Evolutionary conservation across 2,888 invertebrate genomes (phyloP).

Genomic region (Barypeithes pellucidus): DNA sequence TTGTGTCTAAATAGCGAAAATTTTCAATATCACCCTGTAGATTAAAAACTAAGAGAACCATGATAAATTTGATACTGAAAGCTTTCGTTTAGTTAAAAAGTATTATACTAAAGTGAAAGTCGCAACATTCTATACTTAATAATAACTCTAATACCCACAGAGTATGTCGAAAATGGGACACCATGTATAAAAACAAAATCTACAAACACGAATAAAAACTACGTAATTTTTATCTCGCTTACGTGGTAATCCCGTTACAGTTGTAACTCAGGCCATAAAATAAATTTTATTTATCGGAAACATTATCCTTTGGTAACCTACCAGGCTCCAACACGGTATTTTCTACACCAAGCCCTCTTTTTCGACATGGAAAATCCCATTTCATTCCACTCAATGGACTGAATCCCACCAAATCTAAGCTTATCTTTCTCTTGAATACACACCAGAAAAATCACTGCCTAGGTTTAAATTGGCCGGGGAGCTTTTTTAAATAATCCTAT

Average conservation of each 20-base stretch:
- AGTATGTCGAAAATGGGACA: too few species aligned
- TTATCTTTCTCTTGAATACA: conserved; percentile 27
- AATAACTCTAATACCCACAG: too few species aligned
- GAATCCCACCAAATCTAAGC: conserved; percentile 25
- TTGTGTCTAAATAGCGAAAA: too few species aligned
- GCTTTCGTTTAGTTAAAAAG: too few species aligned
- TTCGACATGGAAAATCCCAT: conserved; percentile 32
- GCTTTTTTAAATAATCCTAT: conserved; percentile 41
- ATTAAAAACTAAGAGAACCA: too few species aligned
- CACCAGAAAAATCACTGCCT: conserved; percentile 27
- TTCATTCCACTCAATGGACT: conserved; percentile 23
- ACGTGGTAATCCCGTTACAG: conserved; percentile 18
- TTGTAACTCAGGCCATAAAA: conserved; percentile 17
- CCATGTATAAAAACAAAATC: too few species aligned
- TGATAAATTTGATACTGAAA: too few species aligned
- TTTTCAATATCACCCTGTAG: too few species aligned
- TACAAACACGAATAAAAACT: background rate
- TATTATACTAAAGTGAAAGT: too few species aligned
- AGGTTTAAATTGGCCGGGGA: conserved; percentile 26
- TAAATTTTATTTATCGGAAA: conserved; percentile 30
- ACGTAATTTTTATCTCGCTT: background rate
- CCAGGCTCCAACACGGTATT: conserved; percentile 17
- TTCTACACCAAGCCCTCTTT: conserved; percentile 26
- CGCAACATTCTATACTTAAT: too few species aligned
- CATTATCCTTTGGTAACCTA: conserved; percentile 23